Conservation (phyloP, 2,797 vertebrate species). For the Stomatorhinus walkeri region DNA sequence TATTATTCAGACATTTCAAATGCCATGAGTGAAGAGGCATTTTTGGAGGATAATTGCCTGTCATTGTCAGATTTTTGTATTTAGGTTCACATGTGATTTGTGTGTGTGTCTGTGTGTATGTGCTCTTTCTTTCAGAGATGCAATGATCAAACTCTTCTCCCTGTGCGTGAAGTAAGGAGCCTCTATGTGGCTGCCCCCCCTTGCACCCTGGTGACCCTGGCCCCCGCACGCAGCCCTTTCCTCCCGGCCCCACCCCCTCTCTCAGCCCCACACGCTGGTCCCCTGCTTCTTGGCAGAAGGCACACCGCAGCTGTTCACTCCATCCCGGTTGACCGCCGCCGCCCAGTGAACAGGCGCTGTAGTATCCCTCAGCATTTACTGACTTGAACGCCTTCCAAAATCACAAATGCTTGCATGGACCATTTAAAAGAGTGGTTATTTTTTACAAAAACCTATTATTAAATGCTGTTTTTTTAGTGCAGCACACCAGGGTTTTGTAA, state of each 20-base stretch:
- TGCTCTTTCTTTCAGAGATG: conserved; percentile 50
- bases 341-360: background rate
- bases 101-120: conserved; percentile 29
- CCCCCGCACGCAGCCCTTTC: background rate
- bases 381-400: conserved; percentile 15
- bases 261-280: background rate
- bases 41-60: conserved; percentile 12
- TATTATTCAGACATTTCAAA: conserved; percentile 15
- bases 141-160: conserved; percentile 47
- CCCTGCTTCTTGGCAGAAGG: conserved; percentile 11
- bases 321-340: background rate
- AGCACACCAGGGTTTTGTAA: background rate
- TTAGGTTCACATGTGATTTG: conserved; percentile 21
- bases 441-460: background rate
- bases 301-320: background rate
- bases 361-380: background rate
- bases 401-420: conserved; percentile 1
- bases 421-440: background rate
- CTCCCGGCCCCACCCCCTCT: background rate
- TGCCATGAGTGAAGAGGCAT: background rate
- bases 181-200: conserved; percentile 17
- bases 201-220: background rate
- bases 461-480: background rate
- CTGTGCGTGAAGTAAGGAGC: conserved; percentile 47
- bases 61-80: conserved; percentile 7